Base-by-base conservation (phyloP, 2,797 vertebrate genomes). In the Trichosurus vulpecula region DNA sequence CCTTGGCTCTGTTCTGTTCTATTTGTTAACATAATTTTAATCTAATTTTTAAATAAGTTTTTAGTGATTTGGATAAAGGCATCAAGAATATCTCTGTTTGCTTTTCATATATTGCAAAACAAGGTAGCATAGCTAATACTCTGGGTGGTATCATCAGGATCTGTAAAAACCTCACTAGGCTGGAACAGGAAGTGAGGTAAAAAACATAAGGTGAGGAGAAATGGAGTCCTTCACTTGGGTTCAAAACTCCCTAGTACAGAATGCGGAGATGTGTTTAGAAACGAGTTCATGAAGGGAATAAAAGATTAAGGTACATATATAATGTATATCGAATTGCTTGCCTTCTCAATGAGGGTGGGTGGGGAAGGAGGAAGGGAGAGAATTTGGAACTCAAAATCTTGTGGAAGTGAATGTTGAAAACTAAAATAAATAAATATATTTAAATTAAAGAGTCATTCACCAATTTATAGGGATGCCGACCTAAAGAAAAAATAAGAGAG, bases 401-500 rank as follows among this genome's bases (percentile, higher is more conserved):
- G 10, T 27, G 55, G 25, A 56, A 56, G 25, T 56, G 25, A 56
- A 56, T 56, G 55, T 8, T 56, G 55, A 27, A 56, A 27, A 56
- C 25, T 27, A 27, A 27, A 56, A 56, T 27, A 56, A 56, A 25
- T 54, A 54, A 25, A 54, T 54, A 54, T 16, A 54, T 19, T 54
- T 54, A 22, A 19, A 55, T 61, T 61, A 61, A 61, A 30, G 58
- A 61, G 4, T 61, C 58, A 61, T n/a, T 61, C 1, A 35, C 4
- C 31, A 61, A 31, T 61, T 61, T 61, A 35, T 12, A 16, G 58
- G 29, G n/a, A 61, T 61, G 58, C 12, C 13, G 10, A 61, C 58
- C 4, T 61, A 10, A 61, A 61, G 58, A 61, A 61, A 61, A 61
- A 61, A 61, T 61, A 30, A n/a, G 31, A 99, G 97, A 99, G 99